These are phyloP conservation scores for Parus major DNA, from an alignment of 2,113 vertebrate species.

Conservation along the genomic window DNA sequence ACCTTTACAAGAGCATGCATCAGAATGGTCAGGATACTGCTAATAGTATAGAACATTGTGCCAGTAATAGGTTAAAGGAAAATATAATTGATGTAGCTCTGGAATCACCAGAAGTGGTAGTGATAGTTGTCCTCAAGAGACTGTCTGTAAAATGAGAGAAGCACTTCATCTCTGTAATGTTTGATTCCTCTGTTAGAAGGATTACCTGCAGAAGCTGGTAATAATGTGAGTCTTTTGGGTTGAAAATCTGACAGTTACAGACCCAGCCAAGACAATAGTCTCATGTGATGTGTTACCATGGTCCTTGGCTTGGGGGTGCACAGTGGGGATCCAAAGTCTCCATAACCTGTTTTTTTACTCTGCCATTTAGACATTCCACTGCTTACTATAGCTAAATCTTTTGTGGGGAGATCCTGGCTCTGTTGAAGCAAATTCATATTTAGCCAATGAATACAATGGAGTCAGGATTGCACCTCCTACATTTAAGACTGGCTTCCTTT, in stretches of 20 bases:
- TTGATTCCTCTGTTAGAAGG: neutral
- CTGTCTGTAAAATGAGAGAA: constrained; percentile 3
- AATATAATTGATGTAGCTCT: neutral
- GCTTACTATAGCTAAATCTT: neutral
- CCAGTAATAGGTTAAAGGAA: neutral
- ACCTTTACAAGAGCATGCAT: neutral
- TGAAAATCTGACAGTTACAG: neutral
- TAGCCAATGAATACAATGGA: neutral
- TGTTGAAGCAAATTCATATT: neutral
- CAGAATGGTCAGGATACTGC: neutral
- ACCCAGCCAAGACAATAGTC: neutral
- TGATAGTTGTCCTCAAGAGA: neutral
- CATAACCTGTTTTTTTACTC: neutral
- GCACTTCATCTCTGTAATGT: neutral
- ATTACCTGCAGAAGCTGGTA: constrained; percentile 16
- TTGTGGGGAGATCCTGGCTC: neutral
- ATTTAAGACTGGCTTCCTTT: constrained; percentile 3
- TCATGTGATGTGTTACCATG: neutral
- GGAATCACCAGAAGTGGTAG: neutral
- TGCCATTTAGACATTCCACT: neutral
- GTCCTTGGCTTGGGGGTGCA: neutral
- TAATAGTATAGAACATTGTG: neutral
- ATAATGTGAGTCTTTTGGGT: neutral
- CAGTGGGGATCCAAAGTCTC: neutral
- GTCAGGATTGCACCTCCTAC: neutral